These are phyloP conservation scores for Petrosia ficiformis DNA, from an alignment of 37 sponge, comb jelly and placozoan genomes.

Conservation along the genomic window DNA sequence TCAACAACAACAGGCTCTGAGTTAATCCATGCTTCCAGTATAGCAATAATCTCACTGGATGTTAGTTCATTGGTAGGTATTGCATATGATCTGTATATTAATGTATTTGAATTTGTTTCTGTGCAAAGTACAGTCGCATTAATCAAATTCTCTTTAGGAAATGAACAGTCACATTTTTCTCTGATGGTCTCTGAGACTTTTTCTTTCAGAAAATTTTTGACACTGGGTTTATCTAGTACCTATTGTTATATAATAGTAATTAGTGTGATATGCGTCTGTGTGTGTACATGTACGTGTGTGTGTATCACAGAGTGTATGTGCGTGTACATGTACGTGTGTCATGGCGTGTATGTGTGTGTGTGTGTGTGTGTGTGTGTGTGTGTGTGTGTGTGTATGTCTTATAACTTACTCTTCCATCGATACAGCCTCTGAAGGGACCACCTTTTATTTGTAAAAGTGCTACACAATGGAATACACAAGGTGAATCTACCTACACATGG, in stretches of 20 bases:
- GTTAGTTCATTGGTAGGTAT: background rate
- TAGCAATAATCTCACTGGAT: background rate
- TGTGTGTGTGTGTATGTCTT: too few species aligned
- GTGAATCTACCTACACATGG: too few species aligned
- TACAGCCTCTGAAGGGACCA: background rate
- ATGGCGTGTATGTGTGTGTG: too few species aligned
- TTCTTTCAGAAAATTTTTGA: background rate
- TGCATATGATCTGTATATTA: background rate
- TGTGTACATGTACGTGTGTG: too few species aligned
- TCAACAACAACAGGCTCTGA: background rate
- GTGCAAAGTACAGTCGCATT: background rate
- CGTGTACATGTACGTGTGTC: too few species aligned
- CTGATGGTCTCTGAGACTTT: background rate
- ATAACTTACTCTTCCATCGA: background rate
- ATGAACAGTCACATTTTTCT: background rate
- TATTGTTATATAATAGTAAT: background rate
- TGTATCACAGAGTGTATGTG: too few species aligned
- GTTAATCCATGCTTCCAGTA: background rate
- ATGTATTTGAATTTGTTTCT: background rate
- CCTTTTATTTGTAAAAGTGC: background rate
- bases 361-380: too few species aligned
- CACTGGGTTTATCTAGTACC: background rate
- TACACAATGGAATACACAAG: background rate
- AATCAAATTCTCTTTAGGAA: background rate
- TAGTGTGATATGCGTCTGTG: background rate